phyloP scores from a whole-genome alignment of 2,888 invertebrate species.

The Seira ritae region DNA sequence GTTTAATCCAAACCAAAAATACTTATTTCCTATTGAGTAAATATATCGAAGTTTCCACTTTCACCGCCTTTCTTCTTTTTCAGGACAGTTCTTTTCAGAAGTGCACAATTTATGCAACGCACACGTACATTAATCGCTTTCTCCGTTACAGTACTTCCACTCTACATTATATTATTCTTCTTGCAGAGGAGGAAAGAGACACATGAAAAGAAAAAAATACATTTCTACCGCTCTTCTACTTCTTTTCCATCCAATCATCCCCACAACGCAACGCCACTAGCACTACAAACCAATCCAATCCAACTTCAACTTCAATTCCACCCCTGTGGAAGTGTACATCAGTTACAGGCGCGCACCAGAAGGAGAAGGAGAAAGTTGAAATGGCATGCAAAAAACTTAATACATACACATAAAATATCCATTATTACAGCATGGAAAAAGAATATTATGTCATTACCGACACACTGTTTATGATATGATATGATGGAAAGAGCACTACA shows the following conservation, averaged over 20 bases:
- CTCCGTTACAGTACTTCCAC: no score
- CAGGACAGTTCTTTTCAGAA: background rate
- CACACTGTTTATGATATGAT: conserved; percentile 11
- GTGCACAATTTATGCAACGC: conserved; percentile 27
- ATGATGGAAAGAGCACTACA: background rate
- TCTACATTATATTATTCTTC: no score
- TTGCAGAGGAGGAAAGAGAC: background rate
- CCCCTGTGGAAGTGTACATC: background rate
- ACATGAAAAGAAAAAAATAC: background rate
- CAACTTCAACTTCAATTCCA: background rate
- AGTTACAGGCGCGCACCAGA: conserved; percentile 4
- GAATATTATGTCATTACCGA: conserved; percentile 2
- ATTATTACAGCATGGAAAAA: background rate
- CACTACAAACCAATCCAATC: background rate
- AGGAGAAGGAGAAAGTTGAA: no score
- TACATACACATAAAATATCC: conserved; percentile 11
- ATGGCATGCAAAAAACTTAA: background rate
- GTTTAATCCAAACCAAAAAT: no score
- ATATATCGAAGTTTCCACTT: no score
- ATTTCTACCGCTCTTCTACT: background rate
- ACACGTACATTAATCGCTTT: conserved; percentile 34
- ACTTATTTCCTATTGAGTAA: no score
- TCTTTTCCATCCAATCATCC: conserved; percentile 1
- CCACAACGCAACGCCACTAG: background rate
- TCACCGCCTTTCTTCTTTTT: background rate